phyloP scores from a whole-genome alignment of 1,140 invertebrate genomes.

The Ridgeia piscesae region DNA sequence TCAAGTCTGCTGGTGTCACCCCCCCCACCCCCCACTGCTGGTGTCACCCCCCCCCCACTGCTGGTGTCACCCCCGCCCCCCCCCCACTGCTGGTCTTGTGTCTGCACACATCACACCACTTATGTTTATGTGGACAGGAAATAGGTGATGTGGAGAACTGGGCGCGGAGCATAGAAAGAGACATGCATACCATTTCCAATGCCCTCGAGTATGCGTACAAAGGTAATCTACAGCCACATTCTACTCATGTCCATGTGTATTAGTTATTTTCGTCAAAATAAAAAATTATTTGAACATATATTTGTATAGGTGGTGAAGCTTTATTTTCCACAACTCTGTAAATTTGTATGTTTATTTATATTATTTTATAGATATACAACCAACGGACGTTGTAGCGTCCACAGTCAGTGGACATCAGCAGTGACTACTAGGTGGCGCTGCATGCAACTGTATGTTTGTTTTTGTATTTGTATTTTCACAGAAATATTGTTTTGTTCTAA shows the following conservation, averaged over 20 bases:
- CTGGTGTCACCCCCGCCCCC: no score
- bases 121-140: slow-evolving; percentile 63
- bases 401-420: neutral
- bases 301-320: neutral
- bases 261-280: neutral
- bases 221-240: slow-evolving; percentile 58
- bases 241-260: no score
- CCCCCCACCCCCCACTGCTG: no score
- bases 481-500: no score
- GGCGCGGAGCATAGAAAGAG: slow-evolving; percentile 94
- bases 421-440: neutral
- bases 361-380: neutral
- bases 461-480: neutral
- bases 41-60: no score
- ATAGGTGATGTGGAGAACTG: slow-evolving; percentile 98
- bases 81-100: no score
- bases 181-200: slow-evolving; percentile 90
- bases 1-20: no score
- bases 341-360: neutral
- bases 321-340: neutral
- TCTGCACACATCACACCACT: neutral
- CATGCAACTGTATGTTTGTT: neutral
- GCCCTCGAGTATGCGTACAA: slow-evolving; percentile 95
- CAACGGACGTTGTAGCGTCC: neutral
- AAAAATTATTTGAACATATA: neutral